Evolutionary conservation across 1,140 invertebrate species (phyloP).

Genomic region (Calliopsis andreniformis): DNA sequence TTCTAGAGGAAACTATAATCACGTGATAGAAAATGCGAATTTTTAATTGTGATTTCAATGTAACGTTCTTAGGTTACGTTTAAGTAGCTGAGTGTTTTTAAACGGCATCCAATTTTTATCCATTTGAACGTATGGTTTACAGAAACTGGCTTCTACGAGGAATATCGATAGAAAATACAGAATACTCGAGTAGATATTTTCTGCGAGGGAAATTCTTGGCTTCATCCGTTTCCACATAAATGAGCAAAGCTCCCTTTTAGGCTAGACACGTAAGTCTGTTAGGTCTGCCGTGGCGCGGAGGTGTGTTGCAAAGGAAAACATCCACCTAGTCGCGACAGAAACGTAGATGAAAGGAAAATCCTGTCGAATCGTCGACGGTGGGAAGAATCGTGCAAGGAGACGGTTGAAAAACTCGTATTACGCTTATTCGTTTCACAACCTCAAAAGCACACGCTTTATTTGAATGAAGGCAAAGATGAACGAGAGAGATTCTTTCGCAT

Average conservation of each 20-base stretch:
- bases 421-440: neutral
- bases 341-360: slow-evolving; percentile 55
- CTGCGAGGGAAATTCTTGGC: neutral
- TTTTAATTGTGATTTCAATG: no score
- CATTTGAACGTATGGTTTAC: neutral
- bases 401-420: slow-evolving; percentile 35
- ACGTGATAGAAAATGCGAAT: no score
- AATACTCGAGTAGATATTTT: neutral
- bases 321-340: slow-evolving; percentile 20
- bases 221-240: slow-evolving; percentile 15
- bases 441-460: slow-evolving; percentile 38
- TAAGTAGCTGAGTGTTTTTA: neutral
- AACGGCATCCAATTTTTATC: slow-evolving; percentile 2
- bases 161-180: neutral
- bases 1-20: no score
- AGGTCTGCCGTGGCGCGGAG: slow-evolving; percentile 26
- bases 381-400: slow-evolving; percentile 26
- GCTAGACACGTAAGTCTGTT: slow-evolving; percentile 46
- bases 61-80: no score
- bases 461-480: slow-evolving; percentile 22
- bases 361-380: slow-evolving; percentile 48
- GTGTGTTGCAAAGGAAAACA: slow-evolving; percentile 55
- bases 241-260: slow-evolving; percentile 24
- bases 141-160: neutral
- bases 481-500: slow-evolving; percentile 13